These are phyloP conservation scores for Parotocinclus haroldoi DNA, from an alignment of 2,797 vertebrate genomes.

Conservation along the genomic window DNA sequence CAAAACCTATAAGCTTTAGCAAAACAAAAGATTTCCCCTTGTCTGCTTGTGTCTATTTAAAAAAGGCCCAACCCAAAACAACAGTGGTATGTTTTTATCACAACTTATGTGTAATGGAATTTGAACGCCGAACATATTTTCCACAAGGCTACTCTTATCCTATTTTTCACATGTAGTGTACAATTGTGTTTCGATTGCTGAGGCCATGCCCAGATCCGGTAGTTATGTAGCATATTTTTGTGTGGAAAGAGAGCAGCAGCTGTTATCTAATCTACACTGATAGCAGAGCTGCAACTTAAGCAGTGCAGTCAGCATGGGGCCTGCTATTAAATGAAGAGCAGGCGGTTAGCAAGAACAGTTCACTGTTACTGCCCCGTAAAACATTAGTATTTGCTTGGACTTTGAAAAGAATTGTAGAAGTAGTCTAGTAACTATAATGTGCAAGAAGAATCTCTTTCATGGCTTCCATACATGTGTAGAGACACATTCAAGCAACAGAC, in stretches of 20 bases:
- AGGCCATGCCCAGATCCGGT: constrained; percentile 36
- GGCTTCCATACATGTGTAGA: too few species aligned
- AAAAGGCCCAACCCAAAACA: too few species aligned
- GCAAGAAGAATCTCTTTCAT: too few species aligned
- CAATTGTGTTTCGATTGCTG: background rate
- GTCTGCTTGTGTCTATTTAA: too few species aligned
- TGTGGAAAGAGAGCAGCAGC: constrained; percentile 37
- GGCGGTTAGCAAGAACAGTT: background rate
- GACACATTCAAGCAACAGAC: too few species aligned
- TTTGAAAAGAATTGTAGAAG: too few species aligned
- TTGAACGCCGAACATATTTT: constrained; percentile 25
- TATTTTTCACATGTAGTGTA: constrained; percentile 27
- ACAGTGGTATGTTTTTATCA: constrained; percentile 4
- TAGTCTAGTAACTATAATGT: too few species aligned
- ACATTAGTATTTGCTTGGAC: too few species aligned
- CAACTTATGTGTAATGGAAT: constrained; percentile 26
- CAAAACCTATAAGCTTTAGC: too few species aligned
- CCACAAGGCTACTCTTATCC: constrained; percentile 27
- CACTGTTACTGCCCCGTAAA: too few species aligned
- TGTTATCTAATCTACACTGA: constrained; percentile 50
- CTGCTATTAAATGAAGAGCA: background rate
- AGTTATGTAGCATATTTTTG: constrained; percentile 43
- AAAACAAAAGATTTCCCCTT: too few species aligned
- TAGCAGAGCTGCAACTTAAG: constrained; percentile 38
- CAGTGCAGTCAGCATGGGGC: constrained; percentile 20